Percentiles rank a stretch among this genome's conserved stretches.
Evolutionary conservation across 2,113 vertebrate genomes (phyloP).

Genomic region (Globicephala melas): DNA sequence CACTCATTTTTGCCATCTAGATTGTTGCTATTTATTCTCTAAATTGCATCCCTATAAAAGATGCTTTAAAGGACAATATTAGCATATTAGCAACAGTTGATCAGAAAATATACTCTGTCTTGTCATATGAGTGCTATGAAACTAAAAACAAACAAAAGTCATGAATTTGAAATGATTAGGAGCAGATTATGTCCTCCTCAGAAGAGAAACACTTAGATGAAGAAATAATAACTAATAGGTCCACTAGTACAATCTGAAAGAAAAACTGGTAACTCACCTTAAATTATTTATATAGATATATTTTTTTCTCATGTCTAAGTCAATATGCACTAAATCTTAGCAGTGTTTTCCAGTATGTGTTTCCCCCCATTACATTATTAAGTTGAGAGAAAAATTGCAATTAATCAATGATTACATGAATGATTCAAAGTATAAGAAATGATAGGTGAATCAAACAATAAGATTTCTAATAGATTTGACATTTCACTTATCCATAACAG

Average conservation of each 20-base stretch:
- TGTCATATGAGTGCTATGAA: neutral
- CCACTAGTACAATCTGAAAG: neutral
- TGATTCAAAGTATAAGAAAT: neutral
- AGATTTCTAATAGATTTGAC: neutral
- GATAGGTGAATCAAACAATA: neutral
- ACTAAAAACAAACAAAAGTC: neutral
- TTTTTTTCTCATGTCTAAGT: neutral
- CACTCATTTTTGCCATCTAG: neutral
- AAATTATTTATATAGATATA: neutral
- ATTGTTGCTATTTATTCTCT: neutral
- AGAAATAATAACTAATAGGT: neutral
- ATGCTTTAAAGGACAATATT: neutral
- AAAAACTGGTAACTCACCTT: neutral
- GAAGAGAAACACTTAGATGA: neutral
- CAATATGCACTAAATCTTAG: neutral
- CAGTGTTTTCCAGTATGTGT: neutral
- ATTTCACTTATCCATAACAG: neutral
- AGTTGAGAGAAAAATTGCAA: neutral
- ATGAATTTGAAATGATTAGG: neutral
- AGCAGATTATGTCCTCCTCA: neutral
- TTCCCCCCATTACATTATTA: neutral
- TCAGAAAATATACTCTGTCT: neutral
- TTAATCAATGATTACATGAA: neutral
- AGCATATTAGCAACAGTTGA: neutral
- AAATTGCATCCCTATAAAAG: neutral